Evolutionary conservation across 2,113 vertebrate genomes (phyloP).

Genomic region (Vulpes ferrilata): DNA sequence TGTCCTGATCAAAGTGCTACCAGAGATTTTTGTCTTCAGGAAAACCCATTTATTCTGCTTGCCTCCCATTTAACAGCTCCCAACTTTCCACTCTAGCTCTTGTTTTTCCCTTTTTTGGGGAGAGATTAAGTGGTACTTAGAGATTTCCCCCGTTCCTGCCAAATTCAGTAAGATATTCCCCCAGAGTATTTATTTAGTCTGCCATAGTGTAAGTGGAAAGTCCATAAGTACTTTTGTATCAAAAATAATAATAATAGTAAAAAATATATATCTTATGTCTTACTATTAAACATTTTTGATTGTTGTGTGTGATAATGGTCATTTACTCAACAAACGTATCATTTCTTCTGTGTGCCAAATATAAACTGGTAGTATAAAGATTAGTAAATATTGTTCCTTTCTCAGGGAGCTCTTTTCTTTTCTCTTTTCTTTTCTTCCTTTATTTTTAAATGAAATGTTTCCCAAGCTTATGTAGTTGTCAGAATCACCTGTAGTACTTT

Average conservation of each 20-base stretch:
- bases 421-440: not conserved
- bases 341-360: not conserved
- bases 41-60: not conserved
- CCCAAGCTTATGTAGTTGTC: not conserved
- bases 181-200: not conserved
- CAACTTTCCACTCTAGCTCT: not conserved
- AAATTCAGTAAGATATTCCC: not conserved
- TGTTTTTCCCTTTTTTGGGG: not conserved
- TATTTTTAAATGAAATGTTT: not conserved
- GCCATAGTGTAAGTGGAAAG: not conserved
- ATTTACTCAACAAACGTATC: not conserved
- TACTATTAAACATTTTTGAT: constrained; percentile 20
- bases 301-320: not conserved
- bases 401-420: not conserved
- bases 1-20: not conserved
- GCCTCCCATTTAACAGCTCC: not conserved
- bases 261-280: not conserved
- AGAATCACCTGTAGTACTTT: not conserved
- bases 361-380: not conserved
- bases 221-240: not conserved
- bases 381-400: not conserved
- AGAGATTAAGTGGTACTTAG: not conserved
- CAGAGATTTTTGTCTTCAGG: not conserved
- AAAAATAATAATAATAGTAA: not conserved
- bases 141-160: not conserved